phyloP scores from a whole-genome alignment of 2,797 vertebrate genomes.

The Serranus cabrilla region DNA sequence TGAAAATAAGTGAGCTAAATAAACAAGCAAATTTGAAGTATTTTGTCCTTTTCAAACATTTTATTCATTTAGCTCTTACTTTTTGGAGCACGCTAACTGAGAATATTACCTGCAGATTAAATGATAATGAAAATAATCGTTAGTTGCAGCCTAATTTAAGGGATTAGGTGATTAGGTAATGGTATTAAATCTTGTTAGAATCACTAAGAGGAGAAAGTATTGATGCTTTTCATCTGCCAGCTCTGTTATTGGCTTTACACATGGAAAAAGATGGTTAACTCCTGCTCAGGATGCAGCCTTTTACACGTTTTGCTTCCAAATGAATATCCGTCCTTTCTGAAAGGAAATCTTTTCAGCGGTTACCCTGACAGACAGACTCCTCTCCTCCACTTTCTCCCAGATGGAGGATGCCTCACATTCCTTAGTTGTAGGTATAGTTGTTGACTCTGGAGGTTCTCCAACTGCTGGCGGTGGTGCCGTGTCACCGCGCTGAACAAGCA shows the following conservation, averaged over 20 bases:
- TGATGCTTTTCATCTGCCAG: conserved; percentile 16
- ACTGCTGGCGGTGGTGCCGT: conserved; percentile 70
- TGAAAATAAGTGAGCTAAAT: too few relatives aligned
- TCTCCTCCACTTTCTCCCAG: conserved; percentile 45
- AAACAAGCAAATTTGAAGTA: too few relatives aligned
- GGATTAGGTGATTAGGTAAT: conserved; percentile 4
- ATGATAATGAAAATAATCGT: too few relatives aligned
- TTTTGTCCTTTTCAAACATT: too few relatives aligned
- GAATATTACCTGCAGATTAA: too few relatives aligned
- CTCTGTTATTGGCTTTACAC: conserved; percentile 6
- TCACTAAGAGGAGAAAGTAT: conserved; percentile 16
- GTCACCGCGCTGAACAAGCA: conserved; percentile 72
- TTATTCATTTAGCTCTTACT: too few relatives aligned
- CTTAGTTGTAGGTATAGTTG: conserved; percentile 74
- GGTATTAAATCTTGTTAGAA: conserved; percentile 13
- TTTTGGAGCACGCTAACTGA: too few relatives aligned
- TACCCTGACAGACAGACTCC: conserved; percentile 33
- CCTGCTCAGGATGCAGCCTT: conserved; percentile 14
- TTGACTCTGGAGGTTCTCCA: conserved; percentile 82
- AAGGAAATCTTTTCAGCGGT: conserved; percentile 30
- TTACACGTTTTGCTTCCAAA: conserved; percentile 32
- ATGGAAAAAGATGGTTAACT: conserved; percentile 21
- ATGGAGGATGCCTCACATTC: conserved; percentile 75
- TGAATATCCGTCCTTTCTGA: conserved; percentile 23
- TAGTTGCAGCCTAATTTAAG: conserved; percentile 7